A percentile compares a stretch with the other conserved stretches of the same genome.
Conservation (phyloP, 2,113 vertebrate genomes). For the Pangasianodon gigas region DNA sequence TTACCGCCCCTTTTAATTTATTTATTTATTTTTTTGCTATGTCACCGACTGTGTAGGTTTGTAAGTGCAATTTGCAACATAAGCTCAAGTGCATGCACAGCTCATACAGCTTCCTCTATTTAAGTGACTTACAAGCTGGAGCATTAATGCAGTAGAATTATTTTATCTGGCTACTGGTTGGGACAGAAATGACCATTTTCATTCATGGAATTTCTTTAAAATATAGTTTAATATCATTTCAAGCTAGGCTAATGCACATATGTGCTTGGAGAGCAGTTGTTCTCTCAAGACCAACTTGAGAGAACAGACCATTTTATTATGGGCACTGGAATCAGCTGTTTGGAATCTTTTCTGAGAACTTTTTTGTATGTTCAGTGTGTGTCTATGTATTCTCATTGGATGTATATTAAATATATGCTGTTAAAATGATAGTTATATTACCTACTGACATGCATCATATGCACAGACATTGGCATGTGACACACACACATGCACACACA, state of each 20-base stretch:
- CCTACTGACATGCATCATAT: background rate
- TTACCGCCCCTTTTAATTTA: background rate
- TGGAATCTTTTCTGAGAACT: background rate
- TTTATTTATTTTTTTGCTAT: background rate
- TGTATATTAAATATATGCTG: background rate
- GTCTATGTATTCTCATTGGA: background rate
- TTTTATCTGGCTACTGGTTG: slow-evolving; percentile 1
- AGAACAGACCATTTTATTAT: background rate
- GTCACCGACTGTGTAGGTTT: slow-evolving; percentile 19
- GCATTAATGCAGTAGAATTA: slow-evolving; percentile 34
- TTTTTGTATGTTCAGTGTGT: background rate
- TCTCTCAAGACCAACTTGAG: background rate
- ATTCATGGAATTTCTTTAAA: background rate
- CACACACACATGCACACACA: slow-evolving; percentile 20
- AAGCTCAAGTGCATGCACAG: slow-evolving; percentile 42
- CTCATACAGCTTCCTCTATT: background rate
- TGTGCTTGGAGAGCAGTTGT: background rate
- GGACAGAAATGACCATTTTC: slow-evolving; percentile 24
- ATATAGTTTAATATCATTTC: background rate
- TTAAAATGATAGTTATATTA: background rate
- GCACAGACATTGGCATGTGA: background rate
- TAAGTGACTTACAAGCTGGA: slow-evolving; percentile 26
- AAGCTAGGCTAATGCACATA: background rate
- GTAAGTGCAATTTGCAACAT: slow-evolving; percentile 27
- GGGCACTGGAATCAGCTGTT: background rate